Evolutionary conservation across 2,797 vertebrate genomes (phyloP), one percentile per base, ranked within the genome.

Genomic region (Acrossocheilus fasciatus): DNA sequence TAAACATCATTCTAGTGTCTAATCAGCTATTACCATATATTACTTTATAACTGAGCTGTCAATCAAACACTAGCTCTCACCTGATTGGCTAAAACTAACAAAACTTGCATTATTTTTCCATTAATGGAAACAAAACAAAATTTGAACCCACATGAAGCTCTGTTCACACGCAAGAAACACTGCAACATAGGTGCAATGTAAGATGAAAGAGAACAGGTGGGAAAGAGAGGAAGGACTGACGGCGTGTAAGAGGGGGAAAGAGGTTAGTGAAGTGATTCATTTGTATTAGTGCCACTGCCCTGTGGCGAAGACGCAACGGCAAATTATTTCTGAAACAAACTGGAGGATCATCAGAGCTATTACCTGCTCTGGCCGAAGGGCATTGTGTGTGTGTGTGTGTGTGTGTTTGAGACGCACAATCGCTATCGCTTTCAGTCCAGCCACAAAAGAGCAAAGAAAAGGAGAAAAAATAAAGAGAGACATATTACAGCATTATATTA

Each of bases 321-420:
- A 96, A 96, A 96, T 96, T 96, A 96, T 96, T 96, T 96, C 95
- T 96, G 96, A 96, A 96, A 96, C 95, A 96, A 96, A 96, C 95
- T 96, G 95, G 95, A 95, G 95, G 94, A 89, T 88, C 94, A 94
- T 96, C 95, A 96, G 96, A 96, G 93, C 95, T 95, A 96, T 96
- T 96, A 96, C 95, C 96, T 95, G 94, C 91, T 85, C 92, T 95
- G 92, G 94, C 96, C 95, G 85, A 90, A 90, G 95, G 96, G 94
- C 74, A 92, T 90, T 30, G 45, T n/a, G 66, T 54, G 78, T 62
- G 82, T 78, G 62, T 77, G 62, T 47, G 86, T 34, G 87, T 93
- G 91, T 92, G 93, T 93, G 92, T 90, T 59, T 90, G 89, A 92
- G 92, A 93, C 95, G 95, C 96, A 94, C 93, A 94, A 96, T 96